Evolutionary conservation across 2,888 invertebrate species (phyloP), one percentile per base, ranked within the genome.

Genomic region (Rapana venosa): DNA sequence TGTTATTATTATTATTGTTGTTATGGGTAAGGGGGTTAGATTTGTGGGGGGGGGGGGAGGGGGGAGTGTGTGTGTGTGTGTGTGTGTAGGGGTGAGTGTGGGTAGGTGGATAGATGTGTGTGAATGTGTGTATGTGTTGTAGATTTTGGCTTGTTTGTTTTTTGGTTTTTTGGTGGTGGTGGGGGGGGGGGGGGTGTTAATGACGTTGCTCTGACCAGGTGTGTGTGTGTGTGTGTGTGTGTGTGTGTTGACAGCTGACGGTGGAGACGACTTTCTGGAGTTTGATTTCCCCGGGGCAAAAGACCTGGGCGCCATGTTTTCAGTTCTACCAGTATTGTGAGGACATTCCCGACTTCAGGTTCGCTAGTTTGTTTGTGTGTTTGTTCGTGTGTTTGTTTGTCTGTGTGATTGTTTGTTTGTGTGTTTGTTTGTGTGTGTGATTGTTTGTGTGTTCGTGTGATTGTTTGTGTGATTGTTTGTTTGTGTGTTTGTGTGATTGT

Each of bases 231-330:
- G 35, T 81, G 32, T 35, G 32, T 35, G 32, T 81, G 6, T 81
- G 2, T 81, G 81, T 81, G 35, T 35, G 32, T 32, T 8, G 20
- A 26, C 58, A 85, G 61, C 85, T 58, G n/a, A 61, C 61, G 58
- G 58, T 61, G 58, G 85, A n/a, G n/a, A 58, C 30, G 85, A 61
- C 26, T 61, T 85, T 17, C 58, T 30, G 17, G 85, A 58, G 61
- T 85, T 61, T 26, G 87, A 26, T 20, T 87, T 61, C 66, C 66
- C n/a, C 66, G 0, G 88, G 84, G 4, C 26, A 70, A 26, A 88
- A 88, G 30, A 84, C 84, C 32, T 2, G 84, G 66, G 88, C 47
- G n/a, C 36, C 70, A 70, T 84, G 84, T 66, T 88, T 88, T n/a
- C 66, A 22, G 30, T 83, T 81, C 70, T 88, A 88, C 70, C 88